Percentiles rank a stretch among this genome's conserved stretches.
Evolutionary conservation across 2,888 invertebrate genomes (phyloP).

Genomic region (Andricus quercusramuli): DNA sequence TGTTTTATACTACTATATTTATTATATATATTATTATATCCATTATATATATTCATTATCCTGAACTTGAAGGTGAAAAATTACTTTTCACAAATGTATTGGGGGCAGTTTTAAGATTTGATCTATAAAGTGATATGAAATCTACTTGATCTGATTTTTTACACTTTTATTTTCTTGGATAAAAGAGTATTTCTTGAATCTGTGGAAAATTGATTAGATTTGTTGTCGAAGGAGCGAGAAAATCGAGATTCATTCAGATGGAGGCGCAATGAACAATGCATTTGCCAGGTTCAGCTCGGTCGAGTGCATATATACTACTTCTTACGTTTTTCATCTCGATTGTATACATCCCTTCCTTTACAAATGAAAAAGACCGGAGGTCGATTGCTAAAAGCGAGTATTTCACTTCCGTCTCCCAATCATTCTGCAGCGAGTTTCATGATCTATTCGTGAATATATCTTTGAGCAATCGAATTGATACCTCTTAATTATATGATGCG

Average conservation of each 20-base stretch:
- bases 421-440: neutral
- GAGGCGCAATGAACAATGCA: constrained; percentile 56
- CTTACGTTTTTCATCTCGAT: constrained; percentile 14
- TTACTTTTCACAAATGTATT: no score
- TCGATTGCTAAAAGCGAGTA: neutral
- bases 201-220: neutral
- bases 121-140: no score
- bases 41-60: no score
- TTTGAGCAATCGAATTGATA: neutral
- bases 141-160: no score
- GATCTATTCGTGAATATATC: neutral
- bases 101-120: no score
- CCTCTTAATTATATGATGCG: neutral
- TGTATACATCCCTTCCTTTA: neutral
- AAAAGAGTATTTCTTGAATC: neutral
- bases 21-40: no score
- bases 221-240: constrained; percentile 46
- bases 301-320: constrained; percentile 3
- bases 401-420: constrained; percentile 1
- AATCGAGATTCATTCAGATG: constrained; percentile 59
- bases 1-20: no score
- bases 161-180: neutral
- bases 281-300: constrained; percentile 1
- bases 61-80: no score
- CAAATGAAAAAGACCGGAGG: constrained; percentile 5